Percentiles rank a stretch among this genome's conserved stretches.
Conservation (phyloP, 2,888 invertebrate genomes). For the Rutpela maculata region DNA sequence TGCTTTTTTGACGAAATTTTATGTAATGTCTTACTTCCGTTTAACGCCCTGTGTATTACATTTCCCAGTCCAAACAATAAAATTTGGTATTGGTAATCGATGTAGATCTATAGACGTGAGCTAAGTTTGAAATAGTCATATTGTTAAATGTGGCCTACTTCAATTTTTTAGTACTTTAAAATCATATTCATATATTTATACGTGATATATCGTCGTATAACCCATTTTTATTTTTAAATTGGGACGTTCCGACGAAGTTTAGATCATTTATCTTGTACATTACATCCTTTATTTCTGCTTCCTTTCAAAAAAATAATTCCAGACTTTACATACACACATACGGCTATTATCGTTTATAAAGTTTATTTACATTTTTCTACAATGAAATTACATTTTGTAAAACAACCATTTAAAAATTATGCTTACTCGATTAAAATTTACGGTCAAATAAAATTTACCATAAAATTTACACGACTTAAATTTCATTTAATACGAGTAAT, state of each 20-base stretch:
- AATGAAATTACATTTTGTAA: background rate
- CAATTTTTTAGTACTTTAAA: no score
- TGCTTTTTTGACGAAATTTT: no score
- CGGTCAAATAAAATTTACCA: background rate
- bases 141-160: no score
- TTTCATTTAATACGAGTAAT: constrained; percentile 8
- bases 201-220: no score
- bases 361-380: constrained; percentile 4
- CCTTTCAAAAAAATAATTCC: background rate
- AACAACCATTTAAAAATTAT: background rate
- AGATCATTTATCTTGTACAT: background rate
- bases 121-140: no score
- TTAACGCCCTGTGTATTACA: no score
- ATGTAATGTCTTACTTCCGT: no score
- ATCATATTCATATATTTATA: no score
- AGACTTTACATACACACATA: background rate
- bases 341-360: background rate
- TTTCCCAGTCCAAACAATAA: no score
- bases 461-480: constrained; percentile 18
- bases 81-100: no score
- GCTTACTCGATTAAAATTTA: constrained; percentile 4
- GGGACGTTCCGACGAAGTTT: background rate
- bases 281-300: background rate
- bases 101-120: no score
- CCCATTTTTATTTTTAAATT: no score